Conservation (phyloP, 1,140 invertebrate genomes). For the Heliconius eleuchia region DNA sequence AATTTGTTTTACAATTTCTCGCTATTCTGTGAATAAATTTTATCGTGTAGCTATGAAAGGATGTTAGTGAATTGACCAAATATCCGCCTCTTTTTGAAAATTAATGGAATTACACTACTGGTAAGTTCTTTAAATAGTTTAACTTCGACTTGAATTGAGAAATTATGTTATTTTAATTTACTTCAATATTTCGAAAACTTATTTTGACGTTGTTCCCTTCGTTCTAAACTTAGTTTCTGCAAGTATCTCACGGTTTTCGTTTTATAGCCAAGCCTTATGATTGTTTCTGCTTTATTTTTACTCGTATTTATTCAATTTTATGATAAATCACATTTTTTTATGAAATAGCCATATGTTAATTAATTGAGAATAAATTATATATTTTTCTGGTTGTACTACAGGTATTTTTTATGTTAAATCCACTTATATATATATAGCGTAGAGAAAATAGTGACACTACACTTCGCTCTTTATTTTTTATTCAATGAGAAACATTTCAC, state of each 20-base stretch:
- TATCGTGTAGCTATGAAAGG: constrained; percentile 48
- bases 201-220: background rate
- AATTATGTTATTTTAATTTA: background rate
- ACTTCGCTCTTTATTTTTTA: background rate
- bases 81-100: constrained; percentile 47
- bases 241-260: background rate
- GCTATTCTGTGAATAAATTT: constrained; percentile 51
- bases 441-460: background rate
- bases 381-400: no score
- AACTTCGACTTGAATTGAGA: background rate
- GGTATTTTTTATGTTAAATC: background rate
- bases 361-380: background rate
- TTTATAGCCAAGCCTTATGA: constrained; percentile 2
- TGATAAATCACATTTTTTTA: background rate
- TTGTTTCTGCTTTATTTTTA: background rate
- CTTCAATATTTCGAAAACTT: background rate
- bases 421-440: background rate
- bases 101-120: constrained; percentile 56
- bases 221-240: background rate
- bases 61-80: constrained; percentile 50
- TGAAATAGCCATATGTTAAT: background rate
- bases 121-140: constrained; percentile 43
- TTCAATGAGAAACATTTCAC: background rate
- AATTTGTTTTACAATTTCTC: constrained; percentile 24
- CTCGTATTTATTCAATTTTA: background rate